Evolutionary conservation across 2,113 vertebrate species (phyloP), one percentile per base, ranked within the genome.

Genomic region (Sphaerodactylus townsendi): DNA sequence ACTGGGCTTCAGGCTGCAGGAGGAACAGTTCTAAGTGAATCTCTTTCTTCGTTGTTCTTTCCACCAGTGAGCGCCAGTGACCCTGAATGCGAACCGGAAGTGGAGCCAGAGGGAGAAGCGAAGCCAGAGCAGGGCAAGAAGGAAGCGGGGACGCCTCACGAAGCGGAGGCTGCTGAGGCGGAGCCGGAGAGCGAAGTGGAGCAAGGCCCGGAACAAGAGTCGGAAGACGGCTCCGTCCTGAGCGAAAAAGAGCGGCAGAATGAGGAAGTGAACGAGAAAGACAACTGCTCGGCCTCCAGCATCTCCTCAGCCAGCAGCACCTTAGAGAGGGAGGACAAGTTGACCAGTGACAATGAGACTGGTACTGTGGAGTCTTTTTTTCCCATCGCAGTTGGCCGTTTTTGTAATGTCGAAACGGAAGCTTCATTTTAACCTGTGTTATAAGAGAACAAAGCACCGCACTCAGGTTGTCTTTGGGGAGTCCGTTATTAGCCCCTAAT

Each of bases 211-310:
- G 97, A 97, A 75, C 96, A 92, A 88, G 98, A 98, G 78, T 91
- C 94, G 10, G 98, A 99, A 89, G 98, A 98, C 82, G 93, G 94
- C 84, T 93, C 94, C 65, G 92, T 97, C 85, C 95, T 99, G 92
- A 99, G 98, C 80, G 98, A 99, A 94, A 99, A 99, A 89, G 98
- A 99, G 93, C 97, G 97, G 89, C 97, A 98, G 94, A 99, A 99
- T 70, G 98, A 99, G 94, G 98, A 98, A 90, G 96, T 99, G 95
- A 99, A 99, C 39, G 98, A 99, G 93, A 98, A 99, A 89, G 98
- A 99, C 95, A 99, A 98, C 96, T 99, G 98, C 92, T 99, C 98
- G 0, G 98, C 98, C 64, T 99, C 98, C 94, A 99, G 98, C 96
- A 97, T 99, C 96, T 99, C 98, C 0, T 99, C 98, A 75, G 97